Evolutionary conservation across 1,140 invertebrate species (phyloP), one percentile per base, ranked within the genome.

Genomic region (Solen grandis): DNA sequence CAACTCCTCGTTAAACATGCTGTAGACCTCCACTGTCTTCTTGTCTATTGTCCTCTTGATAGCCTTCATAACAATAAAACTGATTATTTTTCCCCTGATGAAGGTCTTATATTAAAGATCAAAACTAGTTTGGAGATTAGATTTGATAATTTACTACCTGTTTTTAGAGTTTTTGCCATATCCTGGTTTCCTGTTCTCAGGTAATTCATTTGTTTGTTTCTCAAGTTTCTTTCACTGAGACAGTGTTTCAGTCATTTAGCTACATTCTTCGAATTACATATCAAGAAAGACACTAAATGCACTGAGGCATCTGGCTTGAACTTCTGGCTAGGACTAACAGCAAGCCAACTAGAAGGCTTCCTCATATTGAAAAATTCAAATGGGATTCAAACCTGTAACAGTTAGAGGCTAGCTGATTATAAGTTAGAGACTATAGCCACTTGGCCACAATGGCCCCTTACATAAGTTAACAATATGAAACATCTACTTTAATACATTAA

Each of bases 1-100:
- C 36, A 97, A 94, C 86, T 97, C 96, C n/a, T 95, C 93, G 72
- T 94, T 94, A 86, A 97, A 96, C 90, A 96, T 94, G 29, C 94
- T 93, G 94, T 96, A 97, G 1, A 96, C 94, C 93, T 96, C 87
- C 46, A 93, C 91, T 84, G 91, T 92, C 86, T 92, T 92, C 88
- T 93, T 93, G 82, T 93, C 93, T 63, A 92, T 91, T 5, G 90
- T 92, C 70, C 92, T 84, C 36, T 87, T 86, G 59, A 93, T 93
- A 55, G 94, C 95, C 88, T 95, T 73, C 13, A 83, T 83, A 72
- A 70, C 19, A 1, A 60, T 60, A 54, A 54, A 54, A 19, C n/a
- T 19, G n/a, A 54, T 22, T 54, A 16, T 68, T 31, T 22, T 29
- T 54, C n/a, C 22, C 33, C n/a, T 68, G 22, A 1, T 27, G 5